Evolutionary conservation across 2,888 invertebrate genomes (phyloP).

Genomic region (Xestia sexstrigata): DNA sequence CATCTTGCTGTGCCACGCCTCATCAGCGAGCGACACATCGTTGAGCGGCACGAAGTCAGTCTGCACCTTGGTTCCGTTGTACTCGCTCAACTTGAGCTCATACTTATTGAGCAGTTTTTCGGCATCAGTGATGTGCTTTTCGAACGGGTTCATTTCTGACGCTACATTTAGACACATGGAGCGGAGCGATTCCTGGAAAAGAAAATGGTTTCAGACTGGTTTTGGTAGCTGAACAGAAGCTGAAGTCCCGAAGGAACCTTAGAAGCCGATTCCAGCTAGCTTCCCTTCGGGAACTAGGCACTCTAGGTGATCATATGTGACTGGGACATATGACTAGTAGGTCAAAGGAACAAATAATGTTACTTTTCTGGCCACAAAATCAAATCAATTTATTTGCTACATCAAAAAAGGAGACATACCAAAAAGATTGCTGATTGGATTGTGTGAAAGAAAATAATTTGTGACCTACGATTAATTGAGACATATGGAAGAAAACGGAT

Average conservation of each 20-base stretch:
- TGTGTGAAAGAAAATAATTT: background rate
- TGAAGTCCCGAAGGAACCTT: background rate
- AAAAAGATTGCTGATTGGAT: background rate
- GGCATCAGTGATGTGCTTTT: slow-evolving; percentile 85
- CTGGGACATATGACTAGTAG: too few relatives aligned
- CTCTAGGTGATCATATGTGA: too few relatives aligned
- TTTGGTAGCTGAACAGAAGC: background rate
- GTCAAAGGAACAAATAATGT: background rate
- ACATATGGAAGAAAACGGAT: background rate
- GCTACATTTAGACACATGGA: slow-evolving; percentile 81
- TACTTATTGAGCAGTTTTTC: slow-evolving; percentile 91
- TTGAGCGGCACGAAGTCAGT: slow-evolving; percentile 84
- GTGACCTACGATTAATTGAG: background rate
- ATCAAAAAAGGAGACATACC: background rate
- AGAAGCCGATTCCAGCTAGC: too few relatives aligned
- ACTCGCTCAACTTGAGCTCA: slow-evolving; percentile 90
- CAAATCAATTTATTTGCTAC: too few relatives aligned
- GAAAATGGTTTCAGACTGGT: background rate
- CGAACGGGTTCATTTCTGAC: slow-evolving; percentile 80
- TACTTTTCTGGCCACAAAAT: background rate
- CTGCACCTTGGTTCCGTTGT: slow-evolving; percentile 81
- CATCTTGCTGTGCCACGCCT: slow-evolving; percentile 89
- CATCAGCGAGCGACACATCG: slow-evolving; percentile 86
- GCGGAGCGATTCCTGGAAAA: slow-evolving; percentile 79
- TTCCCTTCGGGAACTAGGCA: too few relatives aligned